These are phyloP conservation scores for Melanotaenia duboulayi DNA, from an alignment of 2,113 vertebrate genomes.

Conservation along the genomic window DNA sequence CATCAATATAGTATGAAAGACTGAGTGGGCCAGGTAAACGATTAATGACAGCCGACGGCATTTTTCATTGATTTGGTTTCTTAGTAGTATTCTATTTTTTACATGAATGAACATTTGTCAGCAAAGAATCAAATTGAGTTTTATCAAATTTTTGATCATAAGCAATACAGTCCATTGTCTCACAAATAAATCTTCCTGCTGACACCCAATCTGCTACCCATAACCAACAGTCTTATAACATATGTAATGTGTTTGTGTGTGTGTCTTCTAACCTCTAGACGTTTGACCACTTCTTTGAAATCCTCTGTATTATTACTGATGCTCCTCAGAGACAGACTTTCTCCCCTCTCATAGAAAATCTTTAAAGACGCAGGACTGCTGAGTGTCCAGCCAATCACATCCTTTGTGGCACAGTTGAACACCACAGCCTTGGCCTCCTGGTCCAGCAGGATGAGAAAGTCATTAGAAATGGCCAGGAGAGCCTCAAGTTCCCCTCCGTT, in stretches of 20 bases:
- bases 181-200: not conserved
- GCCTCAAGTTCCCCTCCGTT: constrained; percentile 93
- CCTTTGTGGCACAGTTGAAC: constrained; percentile 95
- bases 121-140: not conserved
- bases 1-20: constrained; percentile 23
- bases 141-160: not conserved
- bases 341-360: constrained; percentile 97
- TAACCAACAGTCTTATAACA: not conserved
- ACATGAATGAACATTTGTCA: constrained; percentile 27
- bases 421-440: constrained; percentile 93
- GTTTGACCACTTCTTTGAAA: constrained; percentile 96
- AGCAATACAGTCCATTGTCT: no score
- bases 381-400: constrained; percentile 95
- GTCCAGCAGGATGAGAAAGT: constrained; percentile 93
- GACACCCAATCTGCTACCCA: constrained; percentile 1
- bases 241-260: not conserved
- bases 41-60: constrained; percentile 30
- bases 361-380: constrained; percentile 91
- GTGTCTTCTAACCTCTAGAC: constrained; percentile 89
- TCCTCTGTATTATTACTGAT: constrained; percentile 91
- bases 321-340: constrained; percentile 91
- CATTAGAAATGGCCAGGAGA: constrained; percentile 92
- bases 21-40: constrained; percentile 50
- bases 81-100: not conserved
- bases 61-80: constrained; percentile 28